Percentiles rank a stretch among this genome's conserved stretches.
phyloP scores from a whole-genome alignment of 2,888 invertebrate genomes.

The Drosophila subquinaria region DNA sequence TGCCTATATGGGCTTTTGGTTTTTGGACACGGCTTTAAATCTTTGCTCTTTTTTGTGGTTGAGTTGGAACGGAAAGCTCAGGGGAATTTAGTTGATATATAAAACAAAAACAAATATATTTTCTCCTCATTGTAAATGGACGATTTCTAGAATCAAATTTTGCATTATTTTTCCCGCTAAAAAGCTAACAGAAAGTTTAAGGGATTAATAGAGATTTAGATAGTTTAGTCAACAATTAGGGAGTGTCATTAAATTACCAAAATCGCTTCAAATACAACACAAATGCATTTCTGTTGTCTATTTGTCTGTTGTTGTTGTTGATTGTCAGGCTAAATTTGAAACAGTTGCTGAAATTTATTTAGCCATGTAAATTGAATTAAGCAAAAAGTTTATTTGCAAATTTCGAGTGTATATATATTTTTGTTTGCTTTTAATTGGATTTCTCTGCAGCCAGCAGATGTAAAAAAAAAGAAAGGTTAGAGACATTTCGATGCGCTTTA shows the following conservation, averaged over 20 bases:
- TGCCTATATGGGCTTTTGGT: neutral
- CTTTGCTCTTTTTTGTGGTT: neutral
- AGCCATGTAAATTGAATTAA: constrained; percentile 40
- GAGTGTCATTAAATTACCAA: constrained; percentile 25
- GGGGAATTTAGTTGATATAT: neutral
- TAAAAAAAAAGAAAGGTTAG: constrained; percentile 33
- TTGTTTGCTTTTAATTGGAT: constrained; percentile 51
- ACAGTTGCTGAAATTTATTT: constrained; percentile 38
- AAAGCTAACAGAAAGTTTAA: constrained; percentile 8
- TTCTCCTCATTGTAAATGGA: neutral
- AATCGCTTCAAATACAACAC: constrained; percentile 6
- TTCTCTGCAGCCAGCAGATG: constrained; percentile 25
- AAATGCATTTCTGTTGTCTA: constrained; percentile 28
- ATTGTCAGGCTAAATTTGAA: constrained; percentile 25
- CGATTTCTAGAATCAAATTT: neutral
- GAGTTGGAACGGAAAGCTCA: neutral
- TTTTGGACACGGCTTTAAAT: constrained; percentile 6
- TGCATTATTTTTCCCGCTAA: neutral
- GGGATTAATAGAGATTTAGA: neutral
- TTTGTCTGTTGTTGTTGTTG: constrained; percentile 8
- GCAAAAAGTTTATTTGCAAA: constrained; percentile 36
- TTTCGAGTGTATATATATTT: neutral
- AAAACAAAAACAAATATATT: neutral
- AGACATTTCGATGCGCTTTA: constrained; percentile 64
- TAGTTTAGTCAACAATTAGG: constrained; percentile 32